Evolutionary conservation across 2,797 vertebrate species (phyloP), one percentile per base, ranked within the genome.

Genomic region (Phalloptychus januarius): DNA sequence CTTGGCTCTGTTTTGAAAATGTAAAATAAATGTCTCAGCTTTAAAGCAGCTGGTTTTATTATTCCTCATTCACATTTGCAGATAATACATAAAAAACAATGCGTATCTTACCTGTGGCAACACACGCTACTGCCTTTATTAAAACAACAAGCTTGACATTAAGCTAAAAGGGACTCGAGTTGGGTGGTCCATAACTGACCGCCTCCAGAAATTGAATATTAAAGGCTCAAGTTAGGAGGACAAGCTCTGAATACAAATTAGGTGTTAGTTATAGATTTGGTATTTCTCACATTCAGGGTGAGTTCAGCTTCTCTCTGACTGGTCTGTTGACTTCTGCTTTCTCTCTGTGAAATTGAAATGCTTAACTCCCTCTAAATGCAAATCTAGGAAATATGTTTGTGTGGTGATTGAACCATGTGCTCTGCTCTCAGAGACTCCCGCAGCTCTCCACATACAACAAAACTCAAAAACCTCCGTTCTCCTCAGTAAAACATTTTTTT

Each of bases 81-180:
- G 25, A 44, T 74, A 85, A 86, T 46, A 69, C 71, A 79, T 63
- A 56, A 85, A 56, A 85, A 81, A 85, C 82, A 81, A 79, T 83
- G 61, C 78, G 83, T 83, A 61, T 87, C 85, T 83, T 77, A 83
- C 83, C 77, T 2, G 7, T 36, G 70, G 85, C 75, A 82, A 74
- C 76, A 79, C 58, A 79, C 72, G 86, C 74, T 71, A 63, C 16
- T 15, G 13, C 72, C 72, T 78, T 88, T 82, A 88, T 84, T 72
- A 83, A 85, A 85, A 78, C 76, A 84, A 85, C 83, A 87, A 52
- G 58, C 77, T 79, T 88, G 83, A 88, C 84, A 80, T 90, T 85
- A 72, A 77, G 50, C 52, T 76, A 67, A 78, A 77, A 56, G 46
- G 79, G 77, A 50, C 76, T 58, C 0, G 5, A 74, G 40, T 78